Evolutionary conservation across 2,113 vertebrate genomes (phyloP), one percentile per base, ranked within the genome.

Genomic region (Tympanuchus pallidicinctus): DNA sequence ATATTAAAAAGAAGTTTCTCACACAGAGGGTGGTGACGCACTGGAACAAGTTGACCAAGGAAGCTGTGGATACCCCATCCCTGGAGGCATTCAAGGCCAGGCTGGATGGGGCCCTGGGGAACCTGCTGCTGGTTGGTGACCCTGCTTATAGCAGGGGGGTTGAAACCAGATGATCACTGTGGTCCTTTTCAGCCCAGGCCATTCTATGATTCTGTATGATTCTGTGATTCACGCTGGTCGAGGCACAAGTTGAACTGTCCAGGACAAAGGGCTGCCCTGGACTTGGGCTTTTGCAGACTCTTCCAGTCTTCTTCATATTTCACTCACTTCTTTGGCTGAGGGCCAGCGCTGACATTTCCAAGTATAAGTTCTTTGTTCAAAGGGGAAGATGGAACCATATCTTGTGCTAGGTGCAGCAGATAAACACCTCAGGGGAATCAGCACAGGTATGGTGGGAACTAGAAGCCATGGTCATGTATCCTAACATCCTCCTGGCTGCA

Each of bases 241-340:
- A 57, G 0, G 1, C 45, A 8, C 38, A 71, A 40, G 17, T 21
- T 65, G 60, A 11, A 7, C 27, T 22, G 36, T 48, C 18, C 0
- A 1, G 92, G 65, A 52, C 9, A 15, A 88, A 77, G 56, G 25
- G 36, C 27, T 75, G 16, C 12, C 20, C 47, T 22, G 22, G 15
- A 61, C 43, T 65, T 48, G 5, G 24, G 24, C 15, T 92, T 77
- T 25, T 52, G 20, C 40, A 65, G 10, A 12, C 88, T 60, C 38
- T 77, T 89, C 40, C 42, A 54, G 36, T 34, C 65, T 27, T 74
- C n/a, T 72, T 82, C 38, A 48, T 28, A 13, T 84, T 75, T 69
- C 42, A 42, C 16, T 10, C 42, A 34, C 15, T 81, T 60, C 20
- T 52, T 81, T 0, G 0, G 54, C 59, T n/a, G 22, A 61, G 85